These are phyloP conservation scores for Hyles euphorbiae DNA, from an alignment of 1,140 invertebrate genomes.

Conservation along the genomic window DNA sequence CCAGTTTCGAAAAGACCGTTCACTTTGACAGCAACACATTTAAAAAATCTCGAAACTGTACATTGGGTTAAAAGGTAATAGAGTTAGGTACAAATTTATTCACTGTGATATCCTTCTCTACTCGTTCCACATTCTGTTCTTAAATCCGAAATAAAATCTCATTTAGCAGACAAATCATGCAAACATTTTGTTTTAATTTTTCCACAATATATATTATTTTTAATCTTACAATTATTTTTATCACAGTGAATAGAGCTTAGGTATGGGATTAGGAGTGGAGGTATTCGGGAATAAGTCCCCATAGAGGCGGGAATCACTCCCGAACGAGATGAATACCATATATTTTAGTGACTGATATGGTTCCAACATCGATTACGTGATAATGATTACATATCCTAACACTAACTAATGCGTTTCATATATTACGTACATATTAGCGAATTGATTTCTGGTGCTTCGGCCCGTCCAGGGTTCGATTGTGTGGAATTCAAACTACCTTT, in stretches of 20 bases:
- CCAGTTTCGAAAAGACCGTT: too few relatives aligned
- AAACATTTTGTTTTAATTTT: constrained; percentile 16
- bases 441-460: too few relatives aligned
- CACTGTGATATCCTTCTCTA: constrained; percentile 40
- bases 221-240: constrained; percentile 32
- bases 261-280: constrained; percentile 15
- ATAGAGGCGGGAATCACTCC: background rate
- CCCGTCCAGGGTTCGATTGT: too few relatives aligned
- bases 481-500: too few relatives aligned
- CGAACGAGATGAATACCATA: constrained; percentile 6
- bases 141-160: background rate
- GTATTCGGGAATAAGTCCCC: constrained; percentile 4
- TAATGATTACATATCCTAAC: constrained; percentile 11
- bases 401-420: too few relatives aligned
- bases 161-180: constrained; percentile 9
- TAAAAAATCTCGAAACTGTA: constrained; percentile 8
- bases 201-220: constrained; percentile 14
- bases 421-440: too few relatives aligned
- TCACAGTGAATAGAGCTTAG: constrained; percentile 58
- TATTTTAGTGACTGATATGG: constrained; percentile 1
- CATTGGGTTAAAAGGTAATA: constrained; percentile 15
- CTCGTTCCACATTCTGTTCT: background rate
- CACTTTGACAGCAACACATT: background rate
- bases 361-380: constrained; percentile 3
- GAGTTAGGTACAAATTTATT: constrained; percentile 26